A percentile compares a stretch with the other conserved stretches of the same genome.
Conservation (phyloP, 2,113 vertebrate species). For the Geococcyx californianus region DNA sequence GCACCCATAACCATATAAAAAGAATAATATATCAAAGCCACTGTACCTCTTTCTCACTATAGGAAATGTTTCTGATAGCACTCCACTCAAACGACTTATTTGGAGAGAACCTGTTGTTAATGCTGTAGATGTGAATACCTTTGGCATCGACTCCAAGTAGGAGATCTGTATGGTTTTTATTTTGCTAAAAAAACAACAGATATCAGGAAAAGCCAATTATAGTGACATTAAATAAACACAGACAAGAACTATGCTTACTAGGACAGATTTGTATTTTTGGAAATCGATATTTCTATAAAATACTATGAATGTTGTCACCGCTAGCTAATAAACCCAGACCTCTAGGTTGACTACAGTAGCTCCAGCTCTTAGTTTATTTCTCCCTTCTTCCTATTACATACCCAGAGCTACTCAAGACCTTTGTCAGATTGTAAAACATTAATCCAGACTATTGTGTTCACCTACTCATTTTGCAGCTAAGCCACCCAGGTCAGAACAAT, state of each 20-base stretch:
- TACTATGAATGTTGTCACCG: background rate
- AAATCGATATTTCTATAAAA: background rate
- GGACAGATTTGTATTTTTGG: background rate
- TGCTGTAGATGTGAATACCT: slow-evolving; percentile 90
- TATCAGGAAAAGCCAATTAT: background rate
- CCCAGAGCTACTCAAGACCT: background rate
- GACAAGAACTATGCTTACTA: background rate
- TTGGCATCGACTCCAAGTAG: slow-evolving; percentile 89
- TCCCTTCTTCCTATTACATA: background rate
- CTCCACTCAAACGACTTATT: slow-evolving; percentile 92
- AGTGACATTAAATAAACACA: background rate
- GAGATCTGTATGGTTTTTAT: slow-evolving; percentile 87
- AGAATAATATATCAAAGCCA: background rate
- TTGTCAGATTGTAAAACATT: background rate
- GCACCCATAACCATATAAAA: slow-evolving; percentile 9
- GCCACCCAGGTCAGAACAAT: background rate
- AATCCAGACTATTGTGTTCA: background rate
- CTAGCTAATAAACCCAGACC: background rate
- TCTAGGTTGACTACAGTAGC: background rate
- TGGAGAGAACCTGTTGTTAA: slow-evolving; percentile 87
- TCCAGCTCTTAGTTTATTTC: background rate
- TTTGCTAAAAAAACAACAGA: slow-evolving; percentile 77
- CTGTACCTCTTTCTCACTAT: slow-evolving; percentile 89
- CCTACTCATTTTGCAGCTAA: background rate
- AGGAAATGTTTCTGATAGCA: slow-evolving; percentile 88